Percentiles rank a stretch among this genome's conserved stretches.
Evolutionary conservation across 2,797 vertebrate genomes (phyloP).

Genomic region (Anolis apletophallus): DNA sequence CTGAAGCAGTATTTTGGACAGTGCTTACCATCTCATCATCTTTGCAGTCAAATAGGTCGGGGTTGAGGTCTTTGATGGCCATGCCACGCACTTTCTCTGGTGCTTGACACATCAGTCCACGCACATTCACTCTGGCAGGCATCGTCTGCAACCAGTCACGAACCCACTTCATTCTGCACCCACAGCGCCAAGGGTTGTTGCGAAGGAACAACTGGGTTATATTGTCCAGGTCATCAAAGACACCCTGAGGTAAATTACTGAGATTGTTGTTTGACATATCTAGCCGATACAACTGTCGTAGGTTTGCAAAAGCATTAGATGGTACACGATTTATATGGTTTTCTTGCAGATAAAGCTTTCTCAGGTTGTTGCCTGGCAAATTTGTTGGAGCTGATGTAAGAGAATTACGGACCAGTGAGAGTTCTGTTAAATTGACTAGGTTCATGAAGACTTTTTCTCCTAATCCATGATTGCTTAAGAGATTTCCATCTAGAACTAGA

Average conservation of each 20-base stretch:
- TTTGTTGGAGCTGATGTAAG: constrained; percentile 94
- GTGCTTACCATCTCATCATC: constrained; percentile 82
- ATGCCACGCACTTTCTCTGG: constrained; percentile 98
- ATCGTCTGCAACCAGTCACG: constrained; percentile 95
- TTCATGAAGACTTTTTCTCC: constrained; percentile 96
- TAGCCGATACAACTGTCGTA: constrained; percentile 95
- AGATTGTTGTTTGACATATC: constrained; percentile 99
- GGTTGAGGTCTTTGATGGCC: constrained; percentile 97
- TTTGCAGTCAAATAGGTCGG: constrained; percentile 93
- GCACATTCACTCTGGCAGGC: constrained; percentile 94
- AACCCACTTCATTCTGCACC: constrained; percentile 98
- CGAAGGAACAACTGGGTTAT: constrained; percentile 97
- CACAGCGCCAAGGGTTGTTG: constrained; percentile 99
- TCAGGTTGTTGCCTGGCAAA: constrained; percentile 92
- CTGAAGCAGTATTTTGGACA: constrained; percentile 87
- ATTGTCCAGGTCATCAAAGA: constrained; percentile 98
- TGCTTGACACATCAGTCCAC: constrained; percentile 98
- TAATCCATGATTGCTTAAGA: constrained; percentile 95
- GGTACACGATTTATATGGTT: constrained; percentile 97
- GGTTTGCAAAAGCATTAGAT: constrained; percentile 92
- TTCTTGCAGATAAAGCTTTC: constrained; percentile 97
- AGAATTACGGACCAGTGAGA: constrained; percentile 95
- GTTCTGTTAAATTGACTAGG: constrained; percentile 95
- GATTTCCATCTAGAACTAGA: constrained; percentile 96
- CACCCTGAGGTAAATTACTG: constrained; percentile 95